phyloP scores from a whole-genome alignment of 2,797 vertebrate species.

The Pogoniulus pusillus region DNA sequence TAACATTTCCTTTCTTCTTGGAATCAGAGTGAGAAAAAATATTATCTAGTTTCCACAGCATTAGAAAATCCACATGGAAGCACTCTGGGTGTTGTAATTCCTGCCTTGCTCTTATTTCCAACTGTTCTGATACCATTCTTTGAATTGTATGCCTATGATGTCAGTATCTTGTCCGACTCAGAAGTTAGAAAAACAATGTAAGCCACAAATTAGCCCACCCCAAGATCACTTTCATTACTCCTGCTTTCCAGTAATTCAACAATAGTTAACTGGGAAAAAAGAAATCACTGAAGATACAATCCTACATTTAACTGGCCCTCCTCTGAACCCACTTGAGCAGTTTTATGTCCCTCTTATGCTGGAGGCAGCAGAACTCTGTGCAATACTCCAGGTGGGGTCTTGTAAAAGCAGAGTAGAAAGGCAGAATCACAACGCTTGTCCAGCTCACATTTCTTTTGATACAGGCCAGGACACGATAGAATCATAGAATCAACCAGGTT shows the following conservation, averaged over 20 bases:
- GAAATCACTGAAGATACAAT: not conserved
- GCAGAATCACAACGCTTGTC: too few relatives aligned
- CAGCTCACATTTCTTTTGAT: too few relatives aligned
- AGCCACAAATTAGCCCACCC: not conserved
- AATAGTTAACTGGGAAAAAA: not conserved
- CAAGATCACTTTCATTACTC: not conserved
- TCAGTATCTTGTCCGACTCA: not conserved
- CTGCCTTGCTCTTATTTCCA: not conserved
- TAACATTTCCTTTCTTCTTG: not conserved
- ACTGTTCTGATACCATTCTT: not conserved
- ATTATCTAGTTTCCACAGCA: not conserved
- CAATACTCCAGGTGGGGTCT: too few relatives aligned
- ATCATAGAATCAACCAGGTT: too few relatives aligned
- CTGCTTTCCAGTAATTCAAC: not conserved
- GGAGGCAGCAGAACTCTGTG: too few relatives aligned
- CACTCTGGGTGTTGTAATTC: not conserved
- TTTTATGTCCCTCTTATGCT: too few relatives aligned
- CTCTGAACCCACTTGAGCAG: too few relatives aligned
- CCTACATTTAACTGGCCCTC: not conserved
- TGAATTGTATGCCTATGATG: not conserved
- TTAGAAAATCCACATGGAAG: not conserved
- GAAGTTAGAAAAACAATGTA: not conserved
- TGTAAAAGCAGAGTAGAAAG: too few relatives aligned
- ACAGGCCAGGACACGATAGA: too few relatives aligned
- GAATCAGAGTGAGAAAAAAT: not conserved